Evolutionary conservation across 1,140 invertebrate species (phyloP), one percentile per base, ranked within the genome.

Genomic region (Muscidifurax raptorellus): DNA sequence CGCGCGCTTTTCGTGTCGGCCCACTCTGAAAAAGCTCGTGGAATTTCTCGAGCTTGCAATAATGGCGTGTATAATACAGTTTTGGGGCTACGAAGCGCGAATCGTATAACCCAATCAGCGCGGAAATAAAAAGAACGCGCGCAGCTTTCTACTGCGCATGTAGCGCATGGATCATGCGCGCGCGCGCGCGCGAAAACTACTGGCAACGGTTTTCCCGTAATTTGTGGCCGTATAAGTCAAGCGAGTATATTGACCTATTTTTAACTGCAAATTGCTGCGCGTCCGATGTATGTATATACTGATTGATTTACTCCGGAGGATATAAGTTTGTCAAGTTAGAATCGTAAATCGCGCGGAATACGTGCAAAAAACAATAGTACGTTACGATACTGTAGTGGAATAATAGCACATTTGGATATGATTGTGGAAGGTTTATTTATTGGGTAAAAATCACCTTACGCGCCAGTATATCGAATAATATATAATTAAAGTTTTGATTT

Each of bases 91-190:
- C 5, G 7, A n/a, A n/a, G 13, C 52, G 52, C 52, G 64, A 66
- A 4, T 47, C 15, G 13, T 15, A 3, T 12, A 9, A 40, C 9
- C 44, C 15, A 59, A 59, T n/a, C 18, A 59, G 52, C 22, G 52
- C 22, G 52, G 28, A 74, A 36, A 64, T 82, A 77, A 27, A 77
- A 27, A 80, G 7, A 76, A 67, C 47, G 67, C n/a, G n/a, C n/a
- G n/a, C 59, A 36, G 22, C 52, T 59, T 59, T 59, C 52, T 59
- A 59, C 52, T n/a, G 0, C 52, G 6, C 5, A 22, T n/a, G 52
- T 22, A 59, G 18, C 0, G 47, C 22, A 59, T 59, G 52, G n/a
- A 59, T 59, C 52, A 40, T 10, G 36, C 36, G 36, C 9, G 36
- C n/a, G n/a, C n/a, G n/a, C 15, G 7, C 7, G 1, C 7, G 44